Conservation (phyloP, 2,797 vertebrate species). For the Threskiornis aethiopicus region DNA sequence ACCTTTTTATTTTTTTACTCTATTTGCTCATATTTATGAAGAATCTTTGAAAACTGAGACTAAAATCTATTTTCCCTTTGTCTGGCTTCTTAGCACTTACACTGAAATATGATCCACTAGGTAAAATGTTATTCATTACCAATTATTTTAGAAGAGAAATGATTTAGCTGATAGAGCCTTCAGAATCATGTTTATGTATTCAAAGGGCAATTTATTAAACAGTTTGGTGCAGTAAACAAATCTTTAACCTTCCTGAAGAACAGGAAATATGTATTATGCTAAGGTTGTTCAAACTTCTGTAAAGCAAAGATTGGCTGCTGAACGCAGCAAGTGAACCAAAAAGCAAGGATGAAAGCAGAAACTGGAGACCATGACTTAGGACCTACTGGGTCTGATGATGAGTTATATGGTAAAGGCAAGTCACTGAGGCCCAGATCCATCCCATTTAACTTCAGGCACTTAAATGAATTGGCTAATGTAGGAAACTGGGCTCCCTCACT, state of each 20-base stretch:
- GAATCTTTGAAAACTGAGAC: neutral
- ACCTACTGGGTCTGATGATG: neutral
- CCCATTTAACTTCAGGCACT: neutral
- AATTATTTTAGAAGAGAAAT: neutral
- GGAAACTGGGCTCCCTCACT: neutral
- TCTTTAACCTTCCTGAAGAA: neutral
- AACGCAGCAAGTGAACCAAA: neutral
- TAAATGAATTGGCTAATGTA: neutral
- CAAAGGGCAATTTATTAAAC: neutral
- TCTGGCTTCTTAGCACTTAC: neutral
- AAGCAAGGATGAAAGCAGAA: neutral
- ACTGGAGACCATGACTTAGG: neutral
- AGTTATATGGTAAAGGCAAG: neutral
- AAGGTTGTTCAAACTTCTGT: neutral
- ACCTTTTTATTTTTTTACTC: neutral
- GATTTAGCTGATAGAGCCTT: neutral
- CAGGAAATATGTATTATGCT: neutral
- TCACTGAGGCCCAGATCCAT: neutral
- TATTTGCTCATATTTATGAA: neutral
- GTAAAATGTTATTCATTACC: neutral
- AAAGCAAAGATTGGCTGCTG: neutral
- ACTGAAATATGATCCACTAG: neutral
- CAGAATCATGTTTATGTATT: neutral
- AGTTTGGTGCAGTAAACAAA: neutral
- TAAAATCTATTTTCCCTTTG: neutral